Base-by-base conservation (phyloP, 2,888 invertebrate genomes). In the Laothoe populi region DNA sequence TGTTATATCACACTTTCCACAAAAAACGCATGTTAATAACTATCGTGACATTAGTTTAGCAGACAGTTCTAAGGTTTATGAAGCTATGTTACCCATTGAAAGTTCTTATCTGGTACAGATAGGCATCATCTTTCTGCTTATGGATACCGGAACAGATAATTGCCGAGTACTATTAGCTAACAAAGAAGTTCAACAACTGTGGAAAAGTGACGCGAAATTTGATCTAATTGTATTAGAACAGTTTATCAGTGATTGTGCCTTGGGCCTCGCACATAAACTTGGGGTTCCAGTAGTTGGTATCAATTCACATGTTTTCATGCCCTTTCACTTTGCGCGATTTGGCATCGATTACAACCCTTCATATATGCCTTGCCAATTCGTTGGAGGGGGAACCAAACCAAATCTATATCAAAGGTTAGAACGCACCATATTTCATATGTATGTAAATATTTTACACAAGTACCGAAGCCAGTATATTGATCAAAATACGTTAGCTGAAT, bases 1-100 rank as follows among this genome's bases (percentile, higher is more conserved):
- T 0, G 94, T 96, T 1, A 87, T 96, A 45, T 95, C 95, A 0
- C 93, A 94, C 74, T 96, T 95, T 64, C 94, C 95, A 0, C 82
- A 84, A 66, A 79, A 89, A 24, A 74, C 83, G 46, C 81, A 90
- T 0, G 48, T 72, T 38, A 62, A 77, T 63, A 88, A 88, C 68
- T 88, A 87, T 64, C 71, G 79, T 57, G 88, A 90, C 57, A 86
- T 90, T 42, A 85, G 82, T 68, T 70, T 90, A 59, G 83, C n/a
- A n/a, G n/a, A n/a, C n/a, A n/a, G n/a, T n/a, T n/a, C n/a, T n/a
- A n/a, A n/a, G n/a, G n/a, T n/a, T n/a, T n/a, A n/a, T n/a, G 81
- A 87, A 77, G 81, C 76, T 61, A 73, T 71, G 1, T 75, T 87
- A 16, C 74, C 82, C 4, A 46, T 85, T 16, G 63, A 83, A 21